A percentile compares a stretch with the other conserved stretches of the same genome.
These are phyloP conservation scores for Gadopsis marmoratus DNA, from an alignment of 2,797 vertebrate genomes.

Conservation along the genomic window DNA sequence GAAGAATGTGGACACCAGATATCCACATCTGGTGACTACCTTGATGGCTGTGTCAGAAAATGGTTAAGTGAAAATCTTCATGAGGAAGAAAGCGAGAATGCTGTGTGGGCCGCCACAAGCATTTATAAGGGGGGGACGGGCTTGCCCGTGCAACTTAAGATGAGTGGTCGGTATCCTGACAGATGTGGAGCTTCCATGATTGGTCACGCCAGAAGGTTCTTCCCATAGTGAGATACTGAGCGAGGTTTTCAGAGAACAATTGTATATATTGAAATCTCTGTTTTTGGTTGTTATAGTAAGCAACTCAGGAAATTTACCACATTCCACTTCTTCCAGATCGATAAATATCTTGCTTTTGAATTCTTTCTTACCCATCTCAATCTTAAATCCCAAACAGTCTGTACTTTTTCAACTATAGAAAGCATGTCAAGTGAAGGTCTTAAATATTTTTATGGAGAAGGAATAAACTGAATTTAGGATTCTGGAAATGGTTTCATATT, in stretches of 20 bases:
- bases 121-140: too few relatives aligned
- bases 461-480: not conserved
- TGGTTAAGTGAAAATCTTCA: too few relatives aligned
- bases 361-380: not conserved
- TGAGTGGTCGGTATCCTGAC: too few relatives aligned
- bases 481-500: not conserved
- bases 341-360: not conserved
- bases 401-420: not conserved
- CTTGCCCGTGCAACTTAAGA: too few relatives aligned
- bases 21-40: too few relatives aligned
- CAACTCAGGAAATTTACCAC: not conserved
- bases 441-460: not conserved
- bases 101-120: too few relatives aligned
- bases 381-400: not conserved
- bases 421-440: not conserved
- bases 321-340: slow-evolving; percentile 3
- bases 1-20: too few relatives aligned
- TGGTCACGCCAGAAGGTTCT: too few relatives aligned
- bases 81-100: too few relatives aligned
- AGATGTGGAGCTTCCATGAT: too few relatives aligned
- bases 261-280: not conserved
- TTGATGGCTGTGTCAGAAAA: too few relatives aligned
- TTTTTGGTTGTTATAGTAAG: not conserved
- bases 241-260: not conserved
- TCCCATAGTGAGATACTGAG: too few relatives aligned